Percentiles rank a stretch among this genome's conserved stretches.
These are phyloP conservation scores for Scomber japonicus DNA, from an alignment of 2,113 vertebrate genomes.

Conservation along the genomic window DNA sequence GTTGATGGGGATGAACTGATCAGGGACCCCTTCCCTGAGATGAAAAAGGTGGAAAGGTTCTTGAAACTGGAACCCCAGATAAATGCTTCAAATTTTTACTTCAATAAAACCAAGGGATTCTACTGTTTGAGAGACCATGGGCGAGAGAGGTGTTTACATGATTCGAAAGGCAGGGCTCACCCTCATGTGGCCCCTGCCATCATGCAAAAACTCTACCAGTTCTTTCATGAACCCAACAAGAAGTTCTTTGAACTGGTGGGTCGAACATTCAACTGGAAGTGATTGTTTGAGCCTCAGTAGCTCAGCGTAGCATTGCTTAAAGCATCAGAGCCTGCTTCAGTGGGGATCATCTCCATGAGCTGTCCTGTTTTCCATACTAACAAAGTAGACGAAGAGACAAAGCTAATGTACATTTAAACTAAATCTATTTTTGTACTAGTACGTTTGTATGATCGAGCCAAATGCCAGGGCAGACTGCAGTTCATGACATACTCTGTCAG, in stretches of 20 bases:
- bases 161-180: slow-evolving; percentile 95
- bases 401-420: slow-evolving; percentile 88
- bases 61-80: slow-evolving; percentile 92
- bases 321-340: too few species aligned
- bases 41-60: slow-evolving; percentile 94
- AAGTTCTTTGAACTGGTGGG: slow-evolving; percentile 95
- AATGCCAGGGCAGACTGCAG: slow-evolving; percentile 57
- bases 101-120: slow-evolving; percentile 97
- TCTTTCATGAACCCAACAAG: slow-evolving; percentile 94
- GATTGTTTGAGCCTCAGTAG: slow-evolving; percentile 45
- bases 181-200: slow-evolving; percentile 89
- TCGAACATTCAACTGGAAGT: slow-evolving; percentile 95
- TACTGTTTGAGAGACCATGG: slow-evolving; percentile 94
- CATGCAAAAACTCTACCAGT: slow-evolving; percentile 90
- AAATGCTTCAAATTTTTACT: slow-evolving; percentile 96
- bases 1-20: slow-evolving; percentile 96
- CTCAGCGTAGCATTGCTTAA: slow-evolving; percentile 3
- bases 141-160: slow-evolving; percentile 93
- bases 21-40: slow-evolving; percentile 93
- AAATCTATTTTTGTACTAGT: slow-evolving; percentile 94
- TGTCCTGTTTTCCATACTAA: slow-evolving; percentile 88
- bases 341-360: not conserved
- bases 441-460: slow-evolving; percentile 54
- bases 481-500: slow-evolving; percentile 38
- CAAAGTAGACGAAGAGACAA: slow-evolving; percentile 75